Evolutionary conservation across 2,797 vertebrate genomes (phyloP).

Genomic region (Coregonus sp.): DNA sequence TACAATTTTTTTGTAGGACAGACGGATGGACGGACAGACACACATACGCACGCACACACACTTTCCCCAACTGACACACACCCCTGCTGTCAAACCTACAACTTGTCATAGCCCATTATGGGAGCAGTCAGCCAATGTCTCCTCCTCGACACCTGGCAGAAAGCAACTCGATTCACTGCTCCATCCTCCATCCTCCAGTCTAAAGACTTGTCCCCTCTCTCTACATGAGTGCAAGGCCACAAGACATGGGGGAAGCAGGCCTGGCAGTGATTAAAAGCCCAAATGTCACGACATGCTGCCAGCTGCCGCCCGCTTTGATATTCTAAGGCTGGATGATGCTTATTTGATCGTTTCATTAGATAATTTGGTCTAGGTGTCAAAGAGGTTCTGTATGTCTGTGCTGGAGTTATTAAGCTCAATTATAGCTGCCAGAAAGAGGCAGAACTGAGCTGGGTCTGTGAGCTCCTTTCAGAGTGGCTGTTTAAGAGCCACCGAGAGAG

Average conservation of each 20-base stretch:
- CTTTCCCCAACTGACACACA: slow-evolving; percentile 11
- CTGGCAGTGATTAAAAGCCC: slow-evolving; percentile 73
- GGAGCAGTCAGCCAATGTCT: slow-evolving; percentile 51
- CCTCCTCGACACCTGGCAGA: slow-evolving; percentile 52
- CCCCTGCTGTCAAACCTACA: slow-evolving; percentile 11
- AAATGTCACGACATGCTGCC: slow-evolving; percentile 73
- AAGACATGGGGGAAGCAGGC: slow-evolving; percentile 68
- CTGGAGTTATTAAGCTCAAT: slow-evolving; percentile 90
- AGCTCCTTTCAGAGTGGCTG: slow-evolving; percentile 82
- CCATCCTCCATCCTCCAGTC: slow-evolving; percentile 39
- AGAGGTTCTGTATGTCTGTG: slow-evolving; percentile 86
- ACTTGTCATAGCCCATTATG: slow-evolving; percentile 49
- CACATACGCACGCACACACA: slow-evolving; percentile 10
- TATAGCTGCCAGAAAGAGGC: slow-evolving; percentile 86
- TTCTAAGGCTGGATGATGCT: slow-evolving; percentile 79
- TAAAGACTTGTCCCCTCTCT: slow-evolving; percentile 64
- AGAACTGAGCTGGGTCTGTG: slow-evolving; percentile 86
- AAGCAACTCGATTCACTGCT: slow-evolving; percentile 65
- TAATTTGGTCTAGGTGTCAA: slow-evolving; percentile 83
- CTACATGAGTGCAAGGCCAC: slow-evolving; percentile 73
- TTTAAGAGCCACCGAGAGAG: slow-evolving; percentile 72
- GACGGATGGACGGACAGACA: not conserved
- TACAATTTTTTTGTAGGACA: too few relatives aligned
- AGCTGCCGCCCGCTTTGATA: slow-evolving; percentile 79
- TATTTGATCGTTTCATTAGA: slow-evolving; percentile 86